phyloP scores from a whole-genome alignment of 2,888 invertebrate genomes.

The Melitaea athalia region DNA sequence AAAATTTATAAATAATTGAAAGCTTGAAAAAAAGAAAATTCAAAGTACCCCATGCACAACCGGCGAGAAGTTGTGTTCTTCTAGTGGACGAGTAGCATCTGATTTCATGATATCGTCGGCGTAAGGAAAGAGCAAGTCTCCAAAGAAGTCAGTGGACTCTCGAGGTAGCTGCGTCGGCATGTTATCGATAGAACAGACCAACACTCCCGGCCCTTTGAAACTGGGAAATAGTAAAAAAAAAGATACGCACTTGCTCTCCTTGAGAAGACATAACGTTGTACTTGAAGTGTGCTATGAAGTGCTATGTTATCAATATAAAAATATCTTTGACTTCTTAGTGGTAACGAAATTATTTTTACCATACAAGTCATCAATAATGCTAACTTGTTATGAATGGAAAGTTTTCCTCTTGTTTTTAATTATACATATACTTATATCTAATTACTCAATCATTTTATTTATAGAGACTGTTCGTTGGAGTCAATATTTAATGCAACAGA shows the following conservation, averaged over 20 bases:
- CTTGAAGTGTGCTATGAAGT: background rate
- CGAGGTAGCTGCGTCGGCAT: slow-evolving; percentile 99
- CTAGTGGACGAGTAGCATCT: slow-evolving; percentile 89
- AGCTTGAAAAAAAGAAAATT: slow-evolving; percentile 23
- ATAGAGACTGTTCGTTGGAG: slow-evolving; percentile 1
- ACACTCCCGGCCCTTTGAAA: slow-evolving; percentile 97
- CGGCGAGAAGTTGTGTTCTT: slow-evolving; percentile 88
- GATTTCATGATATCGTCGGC: slow-evolving; percentile 93
- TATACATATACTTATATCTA: background rate
- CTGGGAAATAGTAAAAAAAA: slow-evolving; percentile 63
- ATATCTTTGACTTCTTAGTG: too few relatives aligned
- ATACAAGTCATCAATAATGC: background rate
- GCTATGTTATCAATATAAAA: too few relatives aligned
- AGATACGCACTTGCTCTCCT: background rate
- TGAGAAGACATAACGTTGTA: background rate
- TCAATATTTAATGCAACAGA: slow-evolving; percentile 1
- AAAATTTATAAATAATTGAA: too few relatives aligned
- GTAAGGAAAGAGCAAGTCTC: slow-evolving; percentile 94
- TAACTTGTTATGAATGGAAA: slow-evolving; percentile 1
- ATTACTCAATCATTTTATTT: background rate
- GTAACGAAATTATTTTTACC: too few relatives aligned
- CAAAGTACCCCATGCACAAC: slow-evolving; percentile 85
- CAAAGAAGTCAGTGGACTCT: slow-evolving; percentile 99
- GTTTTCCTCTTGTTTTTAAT: background rate
- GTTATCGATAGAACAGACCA: slow-evolving; percentile 99